A percentile compares a stretch with the other conserved stretches of the same genome.
Evolutionary conservation across 1,140 invertebrate species (phyloP).

Genomic region (Protaetia brevitarsis): DNA sequence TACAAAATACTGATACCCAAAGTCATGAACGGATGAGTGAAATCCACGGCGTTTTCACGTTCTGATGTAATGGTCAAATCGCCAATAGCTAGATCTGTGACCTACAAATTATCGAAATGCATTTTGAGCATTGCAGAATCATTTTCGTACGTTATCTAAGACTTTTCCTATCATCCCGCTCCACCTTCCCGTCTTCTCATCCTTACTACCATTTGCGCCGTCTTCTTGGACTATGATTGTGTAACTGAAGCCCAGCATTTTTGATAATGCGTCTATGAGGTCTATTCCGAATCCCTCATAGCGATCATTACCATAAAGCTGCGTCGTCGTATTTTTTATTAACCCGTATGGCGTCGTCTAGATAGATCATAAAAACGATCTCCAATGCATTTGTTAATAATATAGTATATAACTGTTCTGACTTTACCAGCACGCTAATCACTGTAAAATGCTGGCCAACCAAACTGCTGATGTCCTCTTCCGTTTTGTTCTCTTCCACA

Average conservation of each 20-base stretch:
- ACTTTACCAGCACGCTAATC: conserved; percentile 75
- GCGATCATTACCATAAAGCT: conserved; percentile 65
- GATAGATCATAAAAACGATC: conserved; percentile 49
- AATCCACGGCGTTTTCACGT: conserved; percentile 80
- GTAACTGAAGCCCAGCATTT: conserved; percentile 74
- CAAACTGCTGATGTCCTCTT: conserved; percentile 55
- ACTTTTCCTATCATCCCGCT: conserved; percentile 82
- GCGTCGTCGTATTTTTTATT: conserved; percentile 56
- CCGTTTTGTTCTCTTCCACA: conserved; percentile 32
- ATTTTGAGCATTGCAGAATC: not conserved
- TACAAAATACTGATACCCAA: conserved; percentile 79
- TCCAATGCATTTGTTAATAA: conserved; percentile 2
- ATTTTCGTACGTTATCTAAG: conserved; percentile 58
- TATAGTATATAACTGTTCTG: not conserved
- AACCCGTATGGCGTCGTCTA: conserved; percentile 82
- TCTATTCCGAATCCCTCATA: conserved; percentile 87
- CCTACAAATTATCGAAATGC: conserved; percentile 51
- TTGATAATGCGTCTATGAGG: conserved; percentile 68
- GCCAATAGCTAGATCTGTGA: conserved; percentile 82
- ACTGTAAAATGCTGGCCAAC: conserved; percentile 82
- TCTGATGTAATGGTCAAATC: conserved; percentile 88
- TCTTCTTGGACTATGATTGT: conserved; percentile 73
- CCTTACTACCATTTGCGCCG: conserved; percentile 72
- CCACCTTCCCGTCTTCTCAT: conserved; percentile 67
- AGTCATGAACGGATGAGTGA: conserved; percentile 91